phyloP scores from a whole-genome alignment of 2,888 invertebrate genomes.

The Maniola hyperantus region DNA sequence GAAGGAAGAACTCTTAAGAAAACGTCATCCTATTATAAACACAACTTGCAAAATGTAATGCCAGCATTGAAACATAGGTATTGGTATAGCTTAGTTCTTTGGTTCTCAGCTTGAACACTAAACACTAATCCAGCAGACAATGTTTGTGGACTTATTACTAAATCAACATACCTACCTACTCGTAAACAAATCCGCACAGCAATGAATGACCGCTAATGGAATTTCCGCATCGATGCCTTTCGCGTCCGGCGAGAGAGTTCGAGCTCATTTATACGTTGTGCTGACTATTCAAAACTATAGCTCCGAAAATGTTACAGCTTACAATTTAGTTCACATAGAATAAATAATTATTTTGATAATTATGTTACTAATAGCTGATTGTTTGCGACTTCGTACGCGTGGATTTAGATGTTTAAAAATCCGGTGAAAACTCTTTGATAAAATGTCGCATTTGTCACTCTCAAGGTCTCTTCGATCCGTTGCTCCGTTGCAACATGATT shows the following conservation, averaged over 20 bases:
- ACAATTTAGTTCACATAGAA: background rate
- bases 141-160: constrained; percentile 17
- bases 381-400: too few relatives aligned
- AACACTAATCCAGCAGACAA: background rate
- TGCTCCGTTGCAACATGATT: too few relatives aligned
- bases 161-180: constrained; percentile 13
- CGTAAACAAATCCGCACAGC: constrained; percentile 19
- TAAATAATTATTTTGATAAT: background rate
- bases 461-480: too few relatives aligned
- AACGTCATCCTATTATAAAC: too few relatives aligned
- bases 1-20: too few relatives aligned
- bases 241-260: constrained; percentile 16
- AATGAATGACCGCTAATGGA: constrained; percentile 39
- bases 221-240: constrained; percentile 32
- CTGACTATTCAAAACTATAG: constrained; percentile 16
- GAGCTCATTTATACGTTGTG: constrained; percentile 2
- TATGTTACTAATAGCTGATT: background rate
- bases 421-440: too few relatives aligned
- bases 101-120: background rate
- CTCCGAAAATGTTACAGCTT: constrained; percentile 11
- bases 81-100: background rate
- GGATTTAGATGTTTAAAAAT: too few relatives aligned
- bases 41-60: too few relatives aligned
- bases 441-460: too few relatives aligned
- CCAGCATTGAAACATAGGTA: too few relatives aligned